Conservation (phyloP, 2,888 invertebrate species). For the Plebejus melissa region DNA sequence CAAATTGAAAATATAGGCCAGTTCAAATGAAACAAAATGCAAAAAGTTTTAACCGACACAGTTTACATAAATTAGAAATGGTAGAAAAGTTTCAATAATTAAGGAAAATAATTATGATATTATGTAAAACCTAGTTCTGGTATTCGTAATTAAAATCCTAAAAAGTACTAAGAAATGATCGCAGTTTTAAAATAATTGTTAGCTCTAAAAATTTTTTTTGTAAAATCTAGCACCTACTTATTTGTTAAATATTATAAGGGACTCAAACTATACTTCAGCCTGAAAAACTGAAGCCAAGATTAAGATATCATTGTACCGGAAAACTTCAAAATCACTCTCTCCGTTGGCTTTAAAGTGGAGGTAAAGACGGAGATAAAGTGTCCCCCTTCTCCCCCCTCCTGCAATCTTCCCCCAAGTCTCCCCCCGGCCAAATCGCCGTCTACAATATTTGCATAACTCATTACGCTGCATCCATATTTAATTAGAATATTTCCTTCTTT, state of each 20-base stretch:
- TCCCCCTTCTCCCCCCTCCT: slow-evolving; percentile 31
- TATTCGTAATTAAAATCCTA: too few relatives aligned
- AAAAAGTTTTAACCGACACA: neutral
- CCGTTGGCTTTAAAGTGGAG: slow-evolving; percentile 22
- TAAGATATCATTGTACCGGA: neutral
- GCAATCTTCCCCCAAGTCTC: slow-evolving; percentile 45
- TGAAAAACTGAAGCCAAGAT: neutral
- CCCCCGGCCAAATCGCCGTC: slow-evolving; percentile 51
- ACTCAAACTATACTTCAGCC: neutral
- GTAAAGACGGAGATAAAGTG: slow-evolving; percentile 28
- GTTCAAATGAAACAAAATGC: neutral
- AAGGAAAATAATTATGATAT: too few relatives aligned
- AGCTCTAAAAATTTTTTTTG: too few relatives aligned
- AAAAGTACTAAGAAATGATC: too few relatives aligned
- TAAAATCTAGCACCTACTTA: too few relatives aligned
- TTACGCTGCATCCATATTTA: slow-evolving; percentile 76
- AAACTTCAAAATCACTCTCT: neutral
- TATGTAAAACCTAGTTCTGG: too few relatives aligned
- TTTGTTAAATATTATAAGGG: neutral
- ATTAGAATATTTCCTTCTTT: slow-evolving; percentile 64
- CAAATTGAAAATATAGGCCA: neutral
- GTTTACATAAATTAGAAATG: too few relatives aligned
- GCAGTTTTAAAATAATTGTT: too few relatives aligned
- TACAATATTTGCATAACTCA: slow-evolving; percentile 73
- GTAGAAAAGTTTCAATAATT: too few relatives aligned